phyloP scores from a whole-genome alignment of 1,140 invertebrate species.

The Stegodyphus mimosarum region DNA sequence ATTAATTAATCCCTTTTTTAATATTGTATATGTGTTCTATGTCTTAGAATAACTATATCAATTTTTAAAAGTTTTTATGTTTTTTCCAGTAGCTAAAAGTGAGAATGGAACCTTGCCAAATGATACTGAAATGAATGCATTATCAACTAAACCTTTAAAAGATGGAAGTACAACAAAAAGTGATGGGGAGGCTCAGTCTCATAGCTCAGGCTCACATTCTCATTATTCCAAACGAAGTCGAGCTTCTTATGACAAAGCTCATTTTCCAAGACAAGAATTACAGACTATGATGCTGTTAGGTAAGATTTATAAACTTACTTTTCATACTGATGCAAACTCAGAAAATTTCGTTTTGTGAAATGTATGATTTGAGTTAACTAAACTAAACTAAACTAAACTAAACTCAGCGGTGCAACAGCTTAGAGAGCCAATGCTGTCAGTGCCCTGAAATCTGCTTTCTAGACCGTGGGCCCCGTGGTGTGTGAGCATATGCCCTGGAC shows the following conservation, averaged over 20 bases:
- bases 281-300: conserved; percentile 84
- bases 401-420: no score
- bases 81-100: conserved; percentile 62
- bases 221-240: conserved; percentile 74
- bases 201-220: conserved; percentile 72
- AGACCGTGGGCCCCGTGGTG: no score
- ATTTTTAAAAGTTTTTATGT: not conserved
- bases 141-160: conserved; percentile 63
- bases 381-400: no score
- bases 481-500: no score
- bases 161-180: conserved; percentile 72
- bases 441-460: no score
- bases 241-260: conserved; percentile 79
- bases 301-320: conserved; percentile 60
- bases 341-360: no score
- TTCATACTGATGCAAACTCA: conserved; percentile 6
- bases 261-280: conserved; percentile 79
- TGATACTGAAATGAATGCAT: conserved; percentile 65
- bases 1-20: no score
- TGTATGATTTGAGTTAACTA: no score
- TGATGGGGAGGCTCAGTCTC: conserved; percentile 81
- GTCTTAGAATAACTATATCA: no score
- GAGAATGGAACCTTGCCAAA: conserved; percentile 75
- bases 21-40: no score
- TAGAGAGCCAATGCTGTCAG: no score